A percentile compares a stretch with the other conserved stretches of the same genome.
phyloP scores from a whole-genome alignment of 1,140 invertebrate species.

The Conopomorpha cramerella region DNA sequence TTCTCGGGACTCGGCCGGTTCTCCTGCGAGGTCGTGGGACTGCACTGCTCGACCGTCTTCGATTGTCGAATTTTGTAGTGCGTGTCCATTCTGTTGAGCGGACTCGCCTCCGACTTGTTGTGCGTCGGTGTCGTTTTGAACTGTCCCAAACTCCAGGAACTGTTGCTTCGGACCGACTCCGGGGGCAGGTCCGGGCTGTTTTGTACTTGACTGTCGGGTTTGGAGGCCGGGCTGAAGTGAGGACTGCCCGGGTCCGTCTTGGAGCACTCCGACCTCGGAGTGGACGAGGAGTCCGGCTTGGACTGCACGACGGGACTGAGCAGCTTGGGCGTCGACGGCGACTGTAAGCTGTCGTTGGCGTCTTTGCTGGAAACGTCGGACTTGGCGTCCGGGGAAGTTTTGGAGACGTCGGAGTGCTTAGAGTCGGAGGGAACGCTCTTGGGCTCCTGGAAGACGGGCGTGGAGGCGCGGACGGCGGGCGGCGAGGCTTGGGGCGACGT shows the following conservation, averaged over 20 bases:
- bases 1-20: conserved; percentile 49
- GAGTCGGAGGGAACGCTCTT: conserved; percentile 24
- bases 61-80: conserved; percentile 36
- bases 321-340: conserved; percentile 21
- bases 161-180: conserved; percentile 30
- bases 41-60: conserved; percentile 45
- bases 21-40: conserved; percentile 45
- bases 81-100: conserved; percentile 41
- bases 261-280: conserved; percentile 31
- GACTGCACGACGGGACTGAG: conserved; percentile 44
- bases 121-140: conserved; percentile 44
- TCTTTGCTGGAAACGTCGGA: conserved; percentile 17
- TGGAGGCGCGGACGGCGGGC: conserved; percentile 13
- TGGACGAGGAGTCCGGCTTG: conserved; percentile 47
- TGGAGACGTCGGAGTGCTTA: conserved; percentile 18
- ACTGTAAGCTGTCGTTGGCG: conserved; percentile 10
- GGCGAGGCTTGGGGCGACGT: conserved; percentile 11
- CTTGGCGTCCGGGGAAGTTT: conserved; percentile 23
- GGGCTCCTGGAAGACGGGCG: conserved; percentile 39
- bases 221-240: conserved; percentile 43
- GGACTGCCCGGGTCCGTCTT: conserved; percentile 44
- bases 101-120: conserved; percentile 51
- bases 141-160: conserved; percentile 40
- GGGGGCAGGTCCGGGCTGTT: conserved; percentile 41
- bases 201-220: conserved; percentile 50